Evolutionary conservation across 2,113 vertebrate genomes (phyloP), one percentile per base, ranked within the genome.

Genomic region (Mesitornis unicolor): DNA sequence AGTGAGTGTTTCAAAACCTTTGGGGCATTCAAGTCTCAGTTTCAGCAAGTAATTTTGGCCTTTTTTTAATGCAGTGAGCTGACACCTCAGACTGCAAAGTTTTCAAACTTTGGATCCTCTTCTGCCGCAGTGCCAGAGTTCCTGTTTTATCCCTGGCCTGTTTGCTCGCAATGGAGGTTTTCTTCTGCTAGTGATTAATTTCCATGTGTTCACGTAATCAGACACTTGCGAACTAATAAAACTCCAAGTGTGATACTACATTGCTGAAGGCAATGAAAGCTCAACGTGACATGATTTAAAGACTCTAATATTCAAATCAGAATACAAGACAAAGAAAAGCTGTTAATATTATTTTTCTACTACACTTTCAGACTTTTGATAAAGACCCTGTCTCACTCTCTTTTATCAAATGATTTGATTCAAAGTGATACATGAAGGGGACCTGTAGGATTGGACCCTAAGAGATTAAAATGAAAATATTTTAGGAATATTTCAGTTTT

Each of bases 201-300:
- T 91, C 50, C n/a, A 1, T 81, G n/a, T 43, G 17, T 89, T 93
- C 47, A 26, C 77, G 13, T 68, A 86, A 92, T 50, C 45, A 70
- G 68, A 82, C 51, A 77, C 7, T 24, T 96, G 81, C 57, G 42
- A 93, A 88, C 35, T 84, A 94, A 90, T 93, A 84, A 92, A 97
- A 95, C 93, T 80, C 67, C 51, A 68, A 89, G 57, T 61, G 75
- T 18, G 21, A 36, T 76, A 48, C 68, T 94, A 31, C 56, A 33
- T 94, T 94, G 61, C 95, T 95, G 92, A 73, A 84, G 92, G 92
- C 86, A 94, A 40, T 38, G 35, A 79, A 95, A 98, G 56, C 78
- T 97, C 87, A 94, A 73, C 60, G 54, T 87, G 81, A 24, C 91
- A 29, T 84, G 64, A 94, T 91, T 83, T 90, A 82, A 96, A 97